Conservation (phyloP, 2,888 invertebrate genomes). For the Petrophora chlorosata region DNA sequence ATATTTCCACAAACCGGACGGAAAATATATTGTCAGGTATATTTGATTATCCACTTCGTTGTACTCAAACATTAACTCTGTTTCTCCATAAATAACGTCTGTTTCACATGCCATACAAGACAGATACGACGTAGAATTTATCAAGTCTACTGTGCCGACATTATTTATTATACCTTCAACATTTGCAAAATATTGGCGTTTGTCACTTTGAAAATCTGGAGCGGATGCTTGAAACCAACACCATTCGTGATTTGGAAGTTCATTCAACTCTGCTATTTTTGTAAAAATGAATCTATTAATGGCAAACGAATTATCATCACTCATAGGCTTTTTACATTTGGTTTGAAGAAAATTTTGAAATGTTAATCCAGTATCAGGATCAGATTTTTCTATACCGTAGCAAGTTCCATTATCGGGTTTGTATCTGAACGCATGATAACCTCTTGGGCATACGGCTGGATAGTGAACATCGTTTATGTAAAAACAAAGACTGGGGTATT, state of each 20-base stretch:
- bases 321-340: constrained; percentile 63
- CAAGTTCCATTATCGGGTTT: constrained; percentile 63
- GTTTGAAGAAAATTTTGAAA: constrained; percentile 53
- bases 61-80: constrained; percentile 66
- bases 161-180: constrained; percentile 61
- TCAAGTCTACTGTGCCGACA: constrained; percentile 53
- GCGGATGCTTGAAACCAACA: constrained; percentile 60
- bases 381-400: constrained; percentile 63
- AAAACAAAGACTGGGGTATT: constrained; percentile 69
- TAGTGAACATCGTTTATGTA: constrained; percentile 63
- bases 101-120: constrained; percentile 72
- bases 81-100: constrained; percentile 54
- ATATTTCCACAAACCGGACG: constrained; percentile 80
- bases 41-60: constrained; percentile 56
- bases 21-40: constrained; percentile 81
- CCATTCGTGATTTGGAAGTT: constrained; percentile 53
- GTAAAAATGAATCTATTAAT: constrained; percentile 62
- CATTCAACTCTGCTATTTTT: constrained; percentile 55
- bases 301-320: constrained; percentile 40
- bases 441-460: constrained; percentile 63
- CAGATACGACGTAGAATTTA: constrained; percentile 44
- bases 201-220: constrained; percentile 11
- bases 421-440: constrained; percentile 66
- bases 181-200: constrained; percentile 7
- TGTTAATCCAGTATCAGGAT: constrained; percentile 43